Evolutionary conservation across 2,113 vertebrate species (phyloP).

Genomic region (Macrotus californicus): DNA sequence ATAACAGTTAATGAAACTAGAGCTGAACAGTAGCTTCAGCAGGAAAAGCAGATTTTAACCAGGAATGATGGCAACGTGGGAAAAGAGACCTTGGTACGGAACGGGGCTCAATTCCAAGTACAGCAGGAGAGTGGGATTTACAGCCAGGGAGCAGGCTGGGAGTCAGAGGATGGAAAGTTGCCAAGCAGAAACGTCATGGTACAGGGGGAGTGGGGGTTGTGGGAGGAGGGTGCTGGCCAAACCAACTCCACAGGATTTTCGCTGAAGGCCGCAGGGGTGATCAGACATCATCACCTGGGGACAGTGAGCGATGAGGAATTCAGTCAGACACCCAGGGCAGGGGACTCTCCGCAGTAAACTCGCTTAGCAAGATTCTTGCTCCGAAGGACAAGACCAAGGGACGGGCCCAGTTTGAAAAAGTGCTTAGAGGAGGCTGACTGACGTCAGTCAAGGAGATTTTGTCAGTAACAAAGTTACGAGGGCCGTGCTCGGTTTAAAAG

Average conservation of each 20-base stretch:
- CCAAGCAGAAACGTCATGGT: fast-evolving
- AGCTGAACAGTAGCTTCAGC: neutral
- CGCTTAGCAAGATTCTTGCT: neutral
- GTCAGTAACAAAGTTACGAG: neutral
- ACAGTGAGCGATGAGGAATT: neutral
- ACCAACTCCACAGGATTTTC: neutral
- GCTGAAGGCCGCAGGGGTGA: neutral
- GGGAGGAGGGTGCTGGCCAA: neutral
- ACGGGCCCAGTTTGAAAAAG: neutral
- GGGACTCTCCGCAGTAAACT: neutral
- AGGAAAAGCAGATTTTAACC: neutral
- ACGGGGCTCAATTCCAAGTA: neutral
- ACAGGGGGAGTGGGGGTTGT: no score
- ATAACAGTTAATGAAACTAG: neutral
- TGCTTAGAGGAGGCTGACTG: neutral
- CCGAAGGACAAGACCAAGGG: neutral
- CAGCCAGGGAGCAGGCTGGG: neutral
- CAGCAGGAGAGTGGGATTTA: neutral
- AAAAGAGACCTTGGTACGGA: neutral
- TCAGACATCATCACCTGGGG: neutral
- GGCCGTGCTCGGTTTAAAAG: neutral
- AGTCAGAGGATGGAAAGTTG: neutral
- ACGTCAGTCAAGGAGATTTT: neutral
- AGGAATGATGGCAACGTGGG: neutral
- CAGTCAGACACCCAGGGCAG: neutral